Conservation (phyloP, 2,797 vertebrate species). For the Myotis vivesi region DNA sequence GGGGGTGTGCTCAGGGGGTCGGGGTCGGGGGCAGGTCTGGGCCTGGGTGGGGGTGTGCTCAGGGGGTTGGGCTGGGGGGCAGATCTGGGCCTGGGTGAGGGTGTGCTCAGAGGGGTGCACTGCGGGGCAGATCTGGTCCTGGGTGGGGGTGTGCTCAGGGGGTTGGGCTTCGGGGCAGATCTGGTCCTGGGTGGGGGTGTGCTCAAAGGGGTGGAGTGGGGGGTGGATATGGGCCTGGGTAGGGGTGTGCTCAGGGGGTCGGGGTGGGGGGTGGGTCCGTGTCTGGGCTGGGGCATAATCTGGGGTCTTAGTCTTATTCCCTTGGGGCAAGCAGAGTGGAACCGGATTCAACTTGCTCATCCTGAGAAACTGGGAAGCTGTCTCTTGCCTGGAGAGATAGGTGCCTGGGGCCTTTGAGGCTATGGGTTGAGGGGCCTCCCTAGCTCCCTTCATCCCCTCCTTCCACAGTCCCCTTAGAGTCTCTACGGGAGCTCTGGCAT, state of each 20-base stretch:
- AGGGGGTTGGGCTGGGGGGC: too few relatives aligned
- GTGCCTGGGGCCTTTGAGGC: not conserved
- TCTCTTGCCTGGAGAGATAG: not conserved
- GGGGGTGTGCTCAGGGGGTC: too few relatives aligned
- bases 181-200: not conserved
- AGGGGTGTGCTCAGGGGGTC: not conserved
- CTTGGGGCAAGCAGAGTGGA: not conserved
- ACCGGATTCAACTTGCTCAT: slow-evolving; percentile 36
- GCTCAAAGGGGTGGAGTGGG: too few relatives aligned
- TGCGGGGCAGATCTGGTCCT: too few relatives aligned
- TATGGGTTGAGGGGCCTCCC: not conserved
- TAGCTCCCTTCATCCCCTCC: slow-evolving; percentile 5
- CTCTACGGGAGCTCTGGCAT: not conserved
- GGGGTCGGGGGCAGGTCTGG: not conserved
- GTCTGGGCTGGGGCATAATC: not conserved
- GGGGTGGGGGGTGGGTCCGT: not conserved
- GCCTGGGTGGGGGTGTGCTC: not conserved
- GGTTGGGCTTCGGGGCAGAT: too few relatives aligned
- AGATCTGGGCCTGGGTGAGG: not conserved
- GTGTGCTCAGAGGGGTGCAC: not conserved
- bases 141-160: not conserved
- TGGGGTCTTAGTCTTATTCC: slow-evolving; percentile 28
- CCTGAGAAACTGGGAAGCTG: slow-evolving; percentile 28
- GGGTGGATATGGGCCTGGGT: not conserved
- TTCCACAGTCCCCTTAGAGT: slow-evolving; percentile 22